Evolutionary conservation across 2,113 vertebrate genomes (phyloP), one percentile per base, ranked within the genome.

Genomic region (Sterrhoptilus dennistouni): DNA sequence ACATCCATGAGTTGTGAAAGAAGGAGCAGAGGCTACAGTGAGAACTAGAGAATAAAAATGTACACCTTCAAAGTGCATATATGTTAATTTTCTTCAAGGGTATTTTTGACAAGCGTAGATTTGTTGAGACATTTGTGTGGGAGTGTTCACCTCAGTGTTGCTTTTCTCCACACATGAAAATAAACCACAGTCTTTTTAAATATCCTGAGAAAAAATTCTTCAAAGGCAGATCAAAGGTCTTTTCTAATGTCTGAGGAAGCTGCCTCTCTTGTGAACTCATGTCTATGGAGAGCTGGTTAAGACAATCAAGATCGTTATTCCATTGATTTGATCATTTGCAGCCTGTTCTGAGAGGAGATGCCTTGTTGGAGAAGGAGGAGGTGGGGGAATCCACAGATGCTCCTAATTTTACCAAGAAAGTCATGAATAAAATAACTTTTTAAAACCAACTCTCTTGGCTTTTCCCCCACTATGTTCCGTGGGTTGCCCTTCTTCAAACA

Each of bases 191-290:
- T 11, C 90, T 93, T 94, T 82, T 84, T 96, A 94, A 96, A 93
- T 96, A 96, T 90, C 83, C 87, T 97, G 97, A 94, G 96, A 97
- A 95, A 93, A 87, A 49, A 50, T 91, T 90, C 93, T 96, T 97
- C 95, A 97, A 96, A 95, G 93, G 47, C 84, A 96, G 95, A 97
- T 97, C 95, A 97, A 96, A 97, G 91, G 71, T 94, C 33, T 86
- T 81, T 93, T 76, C n/a, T 89, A 86, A 92, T 19, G 54, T 94
- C 85, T 95, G 91, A 96, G 95, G 91, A 97, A 96, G 85, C 75
- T 97, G 91, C 82, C 64, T 96, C 24, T 84, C 59, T 79, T 91
- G 89, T 97, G 94, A 96, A 95, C 92, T 96, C 89, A 94, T 88
- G 94, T 97, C 90, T 96, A 2, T 77, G 42, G 47, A 87, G 77